These are phyloP conservation scores for Nasonia oneida DNA, from an alignment of 2,888 invertebrate species.

Conservation along the genomic window DNA sequence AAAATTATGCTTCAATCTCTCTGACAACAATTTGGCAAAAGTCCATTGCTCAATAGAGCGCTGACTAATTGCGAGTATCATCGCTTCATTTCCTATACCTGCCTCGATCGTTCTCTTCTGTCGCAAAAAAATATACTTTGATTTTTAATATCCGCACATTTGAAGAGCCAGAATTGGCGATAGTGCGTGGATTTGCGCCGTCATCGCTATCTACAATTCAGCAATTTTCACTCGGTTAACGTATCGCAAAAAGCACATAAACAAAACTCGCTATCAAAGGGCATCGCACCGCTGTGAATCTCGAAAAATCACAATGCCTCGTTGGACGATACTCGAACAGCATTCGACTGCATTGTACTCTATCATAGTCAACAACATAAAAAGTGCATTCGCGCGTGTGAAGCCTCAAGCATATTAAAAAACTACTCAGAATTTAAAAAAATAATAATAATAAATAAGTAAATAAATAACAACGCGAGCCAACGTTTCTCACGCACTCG, in stretches of 20 bases:
- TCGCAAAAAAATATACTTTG: too few species aligned
- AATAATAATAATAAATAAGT: not conserved
- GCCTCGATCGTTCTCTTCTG: not conserved
- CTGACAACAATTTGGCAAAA: constrained; percentile 24
- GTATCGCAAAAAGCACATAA: constrained; percentile 23
- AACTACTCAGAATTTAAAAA: not conserved
- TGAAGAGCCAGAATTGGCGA: not conserved
- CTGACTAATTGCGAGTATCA: not conserved
- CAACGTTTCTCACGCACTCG: not conserved
- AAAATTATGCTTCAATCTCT: not conserved
- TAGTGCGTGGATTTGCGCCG: not conserved
- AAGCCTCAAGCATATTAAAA: too few species aligned
- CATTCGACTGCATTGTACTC: not conserved
- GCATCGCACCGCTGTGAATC: constrained; percentile 32
- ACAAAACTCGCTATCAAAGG: constrained; percentile 40
- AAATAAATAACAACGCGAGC: not conserved
- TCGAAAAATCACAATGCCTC: constrained; percentile 31
- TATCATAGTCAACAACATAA: not conserved
- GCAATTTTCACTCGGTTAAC: constrained; percentile 43
- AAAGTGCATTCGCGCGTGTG: not conserved
- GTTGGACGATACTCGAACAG: not conserved
- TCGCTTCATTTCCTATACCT: not conserved
- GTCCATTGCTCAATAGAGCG: not conserved
- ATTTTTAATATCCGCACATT: not conserved
- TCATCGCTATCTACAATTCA: not conserved